phyloP scores from a whole-genome alignment of 2,888 invertebrate species.

The Lypha dubia region DNA sequence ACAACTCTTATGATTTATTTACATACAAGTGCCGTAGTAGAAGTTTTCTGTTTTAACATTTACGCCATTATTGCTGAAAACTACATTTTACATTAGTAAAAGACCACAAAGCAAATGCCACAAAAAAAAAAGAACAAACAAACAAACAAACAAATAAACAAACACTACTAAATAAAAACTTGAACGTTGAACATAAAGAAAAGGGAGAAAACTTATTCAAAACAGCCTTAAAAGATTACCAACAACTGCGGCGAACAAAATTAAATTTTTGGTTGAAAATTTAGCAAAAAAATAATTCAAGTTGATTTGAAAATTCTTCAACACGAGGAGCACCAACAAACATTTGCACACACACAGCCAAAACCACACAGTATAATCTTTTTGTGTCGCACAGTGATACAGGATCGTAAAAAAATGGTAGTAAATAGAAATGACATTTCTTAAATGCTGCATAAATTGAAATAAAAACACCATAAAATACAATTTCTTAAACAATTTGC shows the following conservation, averaged over 20 bases:
- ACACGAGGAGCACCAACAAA: neutral
- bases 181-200: neutral
- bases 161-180: no score
- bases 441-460: neutral
- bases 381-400: neutral
- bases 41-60: neutral
- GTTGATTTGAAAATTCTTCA: neutral
- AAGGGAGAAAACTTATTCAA: neutral
- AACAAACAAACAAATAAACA: neutral
- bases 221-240: constrained; percentile 4
- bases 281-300: neutral
- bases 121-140: no score
- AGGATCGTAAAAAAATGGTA: neutral
- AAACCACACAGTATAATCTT: neutral
- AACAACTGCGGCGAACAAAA: constrained; percentile 4
- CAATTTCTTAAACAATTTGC: neutral
- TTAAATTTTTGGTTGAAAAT: constrained; percentile 1
- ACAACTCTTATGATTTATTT: no score
- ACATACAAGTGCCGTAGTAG: neutral
- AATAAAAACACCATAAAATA: neutral
- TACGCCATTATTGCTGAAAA: neutral
- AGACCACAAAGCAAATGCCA: neutral
- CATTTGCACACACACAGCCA: neutral
- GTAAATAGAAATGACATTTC: neutral
- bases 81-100: neutral